Percentiles rank a stretch among this genome's conserved stretches.
phyloP scores from a whole-genome alignment of 2,888 invertebrate species.

The Prosopocoilus inquinatus region DNA sequence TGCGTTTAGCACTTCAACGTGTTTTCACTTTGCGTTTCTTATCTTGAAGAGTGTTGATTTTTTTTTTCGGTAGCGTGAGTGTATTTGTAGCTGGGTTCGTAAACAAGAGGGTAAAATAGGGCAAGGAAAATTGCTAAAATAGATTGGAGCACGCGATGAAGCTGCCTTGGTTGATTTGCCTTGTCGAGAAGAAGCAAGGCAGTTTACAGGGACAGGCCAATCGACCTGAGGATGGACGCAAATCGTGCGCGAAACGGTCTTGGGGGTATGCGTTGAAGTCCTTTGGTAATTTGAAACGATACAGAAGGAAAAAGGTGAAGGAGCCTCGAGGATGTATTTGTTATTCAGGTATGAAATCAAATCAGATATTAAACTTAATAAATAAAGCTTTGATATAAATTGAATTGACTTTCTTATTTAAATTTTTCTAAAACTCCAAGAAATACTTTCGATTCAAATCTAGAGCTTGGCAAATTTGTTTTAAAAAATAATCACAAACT shows the following conservation, averaged over 20 bases:
- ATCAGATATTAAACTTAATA: too few relatives aligned
- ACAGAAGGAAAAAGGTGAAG: background rate
- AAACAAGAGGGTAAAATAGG: too few relatives aligned
- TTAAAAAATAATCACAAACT: too few relatives aligned
- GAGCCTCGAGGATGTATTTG: conserved; percentile 1
- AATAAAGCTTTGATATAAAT: too few relatives aligned
- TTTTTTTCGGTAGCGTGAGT: too few relatives aligned
- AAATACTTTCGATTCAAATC: too few relatives aligned
- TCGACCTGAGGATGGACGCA: conserved; percentile 1
- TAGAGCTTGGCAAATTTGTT: too few relatives aligned
- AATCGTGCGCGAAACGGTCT: conserved; percentile 13
- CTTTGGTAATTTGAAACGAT: conserved; percentile 16
- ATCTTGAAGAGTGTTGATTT: too few relatives aligned
- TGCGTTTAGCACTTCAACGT: background rate
- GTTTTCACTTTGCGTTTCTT: background rate
- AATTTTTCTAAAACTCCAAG: too few relatives aligned
- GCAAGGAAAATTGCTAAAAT: too few relatives aligned
- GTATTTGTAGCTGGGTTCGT: too few relatives aligned
- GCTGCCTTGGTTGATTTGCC: conserved; percentile 37
- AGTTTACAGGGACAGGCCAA: conserved; percentile 17
- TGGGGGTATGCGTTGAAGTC: conserved; percentile 15
- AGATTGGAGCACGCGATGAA: conserved; percentile 34
- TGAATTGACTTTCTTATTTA: too few relatives aligned
- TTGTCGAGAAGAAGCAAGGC: conserved; percentile 25
- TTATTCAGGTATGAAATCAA: background rate